phyloP scores from a whole-genome alignment of 2,888 invertebrate species.

The Nowickia ferox region DNA sequence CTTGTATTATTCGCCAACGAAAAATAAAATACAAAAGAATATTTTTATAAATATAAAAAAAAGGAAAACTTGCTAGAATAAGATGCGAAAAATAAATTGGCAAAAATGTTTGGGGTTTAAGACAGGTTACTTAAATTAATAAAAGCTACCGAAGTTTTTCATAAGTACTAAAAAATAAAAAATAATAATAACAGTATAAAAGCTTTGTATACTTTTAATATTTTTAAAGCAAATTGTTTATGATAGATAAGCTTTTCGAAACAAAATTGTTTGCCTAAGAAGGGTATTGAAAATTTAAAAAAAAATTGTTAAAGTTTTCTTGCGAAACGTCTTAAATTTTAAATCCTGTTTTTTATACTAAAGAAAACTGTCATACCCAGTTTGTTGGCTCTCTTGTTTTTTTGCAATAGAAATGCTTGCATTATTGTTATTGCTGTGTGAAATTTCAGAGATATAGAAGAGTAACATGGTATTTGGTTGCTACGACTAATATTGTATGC shows the following conservation, averaged over 20 bases:
- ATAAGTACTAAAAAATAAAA: neutral
- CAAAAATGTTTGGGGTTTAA: neutral
- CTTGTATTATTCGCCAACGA: neutral
- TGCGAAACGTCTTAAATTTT: constrained; percentile 26
- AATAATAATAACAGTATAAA: neutral
- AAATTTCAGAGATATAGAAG: constrained; percentile 51
- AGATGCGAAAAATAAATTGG: neutral
- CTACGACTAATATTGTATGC: constrained; percentile 68
- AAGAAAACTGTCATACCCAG: constrained; percentile 54
- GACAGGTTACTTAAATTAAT: neutral
- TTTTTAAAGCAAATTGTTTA: neutral
- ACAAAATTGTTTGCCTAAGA: neutral
- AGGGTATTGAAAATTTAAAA: neutral
- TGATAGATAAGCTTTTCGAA: neutral
- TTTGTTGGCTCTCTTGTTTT: constrained; percentile 13
- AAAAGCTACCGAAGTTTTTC: neutral
- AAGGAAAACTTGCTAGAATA: neutral
- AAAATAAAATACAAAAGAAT: neutral
- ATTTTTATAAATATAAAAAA: neutral
- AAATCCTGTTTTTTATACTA: constrained; percentile 31
- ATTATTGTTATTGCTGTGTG: constrained; percentile 32
- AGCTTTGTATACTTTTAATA: neutral
- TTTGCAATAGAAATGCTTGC: neutral
- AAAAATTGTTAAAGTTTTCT: neutral
- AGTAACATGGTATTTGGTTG: constrained; percentile 58